Base-by-base conservation (phyloP, 2,797 vertebrate species). In the Gymnopithys bicolor region DNA sequence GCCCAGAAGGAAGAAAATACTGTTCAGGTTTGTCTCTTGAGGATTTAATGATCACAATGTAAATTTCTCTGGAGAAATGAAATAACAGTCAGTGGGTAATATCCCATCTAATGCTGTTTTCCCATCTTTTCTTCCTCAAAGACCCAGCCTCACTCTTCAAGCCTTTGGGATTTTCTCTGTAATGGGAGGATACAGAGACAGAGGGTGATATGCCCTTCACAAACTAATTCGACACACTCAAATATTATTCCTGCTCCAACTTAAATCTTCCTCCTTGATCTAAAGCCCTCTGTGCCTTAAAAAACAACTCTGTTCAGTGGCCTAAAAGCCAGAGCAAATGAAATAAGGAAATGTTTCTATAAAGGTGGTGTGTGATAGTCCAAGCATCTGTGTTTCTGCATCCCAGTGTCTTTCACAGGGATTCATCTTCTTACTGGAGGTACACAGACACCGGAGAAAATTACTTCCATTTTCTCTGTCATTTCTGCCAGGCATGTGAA, bases 1-100 rank as follows among this genome's bases (percentile, higher is more conserved):
- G 79, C 94, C 95, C 60, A 75, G 83, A 91, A 97, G 95, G 95
- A 96, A 86, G 67, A 93, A 96, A 96, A 93, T 53, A 76, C 70
- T 77, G 45, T 74, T 96, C 89, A 94, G 94, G 91, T 97, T 96
- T 88, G 59, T 90, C 94, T 86, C 94, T 84, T 21, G 87, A 95
- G 95, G 83, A 90, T 95, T 96, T 95, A 94, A 94, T 70, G 87
- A 95, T 93, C 80, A 84, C 70, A 67, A 48, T 2, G 3, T 93
- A 94, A 94, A 96, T 94, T 90, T 95, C 94, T 95, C 79, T 75
- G 4, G 25, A 93, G 93, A 95, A 94, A 89, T 64, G 59, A 76
- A 96, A 76, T n/a, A 91, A 45, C 91, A 93, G 79, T 37, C 89
- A 32, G 67, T 76, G 76, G 84, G 28, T 78, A 85, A 92, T 84